phyloP scores from a whole-genome alignment of 2,888 invertebrate species.

The Dendrolimus houi region DNA sequence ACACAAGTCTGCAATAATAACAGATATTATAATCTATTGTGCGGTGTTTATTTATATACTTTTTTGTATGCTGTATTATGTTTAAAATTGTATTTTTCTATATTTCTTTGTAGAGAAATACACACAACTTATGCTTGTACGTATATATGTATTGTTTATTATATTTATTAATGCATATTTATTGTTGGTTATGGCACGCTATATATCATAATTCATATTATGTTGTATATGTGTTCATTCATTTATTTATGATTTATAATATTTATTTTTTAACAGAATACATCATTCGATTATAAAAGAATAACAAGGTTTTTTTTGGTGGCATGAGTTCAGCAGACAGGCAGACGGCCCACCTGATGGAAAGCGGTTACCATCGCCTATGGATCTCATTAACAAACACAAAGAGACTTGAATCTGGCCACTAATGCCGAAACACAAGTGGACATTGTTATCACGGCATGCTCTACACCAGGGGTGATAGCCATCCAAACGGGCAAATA shows the following conservation, averaged over 20 bases:
- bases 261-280: neutral
- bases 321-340: neutral
- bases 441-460: neutral
- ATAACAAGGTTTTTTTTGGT: neutral
- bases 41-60: slow-evolving; percentile 5
- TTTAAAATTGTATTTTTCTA: slow-evolving; percentile 10
- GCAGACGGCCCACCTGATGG: neutral
- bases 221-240: neutral
- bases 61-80: slow-evolving; percentile 7
- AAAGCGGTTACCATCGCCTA: neutral
- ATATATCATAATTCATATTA: neutral
- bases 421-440: neutral
- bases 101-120: slow-evolving; percentile 17
- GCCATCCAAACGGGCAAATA: neutral
- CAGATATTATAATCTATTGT: slow-evolving; percentile 3
- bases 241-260: neutral
- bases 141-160: slow-evolving; percentile 10
- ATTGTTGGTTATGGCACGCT: slow-evolving; percentile 6
- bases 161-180: slow-evolving; percentile 4
- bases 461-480: too few relatives aligned
- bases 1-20: slow-evolving; percentile 15
- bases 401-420: neutral
- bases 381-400: too few relatives aligned
- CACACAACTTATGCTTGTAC: slow-evolving; percentile 18
- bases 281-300: too few relatives aligned